These are phyloP conservation scores for Brienomyrus longianalis DNA, from an alignment of 2,113 vertebrate genomes.

Conservation along the genomic window DNA sequence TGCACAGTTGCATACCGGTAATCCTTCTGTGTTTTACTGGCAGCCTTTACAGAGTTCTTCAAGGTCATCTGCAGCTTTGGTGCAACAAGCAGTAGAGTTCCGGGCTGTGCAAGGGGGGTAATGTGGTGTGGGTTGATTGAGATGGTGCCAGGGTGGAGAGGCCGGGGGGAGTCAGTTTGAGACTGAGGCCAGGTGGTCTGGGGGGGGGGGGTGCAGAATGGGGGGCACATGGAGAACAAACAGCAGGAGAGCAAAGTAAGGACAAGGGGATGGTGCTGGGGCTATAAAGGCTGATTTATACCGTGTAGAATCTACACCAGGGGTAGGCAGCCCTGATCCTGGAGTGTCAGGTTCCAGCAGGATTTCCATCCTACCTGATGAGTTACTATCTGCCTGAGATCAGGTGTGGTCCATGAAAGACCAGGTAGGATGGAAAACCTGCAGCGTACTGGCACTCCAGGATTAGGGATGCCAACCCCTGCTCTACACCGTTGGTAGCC, in stretches of 20 bases:
- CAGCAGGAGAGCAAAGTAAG: background rate
- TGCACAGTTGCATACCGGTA: conserved; percentile 66
- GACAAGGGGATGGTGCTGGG: background rate
- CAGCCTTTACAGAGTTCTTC: conserved; percentile 61
- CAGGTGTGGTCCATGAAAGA: background rate
- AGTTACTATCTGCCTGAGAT: background rate
- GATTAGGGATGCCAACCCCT: background rate
- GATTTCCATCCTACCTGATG: background rate
- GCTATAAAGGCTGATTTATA: background rate
- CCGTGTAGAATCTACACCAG: background rate
- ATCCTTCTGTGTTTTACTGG: conserved; percentile 68
- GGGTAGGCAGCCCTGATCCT: background rate
- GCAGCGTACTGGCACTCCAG: background rate
- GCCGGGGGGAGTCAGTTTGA: background rate
- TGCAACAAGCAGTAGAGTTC: conserved; percentile 43
- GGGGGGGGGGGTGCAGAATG: background rate
- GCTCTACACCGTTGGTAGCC: background rate
- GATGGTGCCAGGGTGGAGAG: background rate
- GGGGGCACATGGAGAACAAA: background rate
- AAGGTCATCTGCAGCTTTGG: conserved; percentile 49
- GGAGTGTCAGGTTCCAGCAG: background rate
- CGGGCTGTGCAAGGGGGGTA: conserved; percentile 27
- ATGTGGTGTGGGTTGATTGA: background rate
- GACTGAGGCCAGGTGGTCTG: conserved; percentile 29
- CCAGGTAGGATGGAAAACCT: background rate